These are phyloP conservation scores for Apis laboriosa DNA, from an alignment of 1,140 invertebrate species.

Conservation along the genomic window DNA sequence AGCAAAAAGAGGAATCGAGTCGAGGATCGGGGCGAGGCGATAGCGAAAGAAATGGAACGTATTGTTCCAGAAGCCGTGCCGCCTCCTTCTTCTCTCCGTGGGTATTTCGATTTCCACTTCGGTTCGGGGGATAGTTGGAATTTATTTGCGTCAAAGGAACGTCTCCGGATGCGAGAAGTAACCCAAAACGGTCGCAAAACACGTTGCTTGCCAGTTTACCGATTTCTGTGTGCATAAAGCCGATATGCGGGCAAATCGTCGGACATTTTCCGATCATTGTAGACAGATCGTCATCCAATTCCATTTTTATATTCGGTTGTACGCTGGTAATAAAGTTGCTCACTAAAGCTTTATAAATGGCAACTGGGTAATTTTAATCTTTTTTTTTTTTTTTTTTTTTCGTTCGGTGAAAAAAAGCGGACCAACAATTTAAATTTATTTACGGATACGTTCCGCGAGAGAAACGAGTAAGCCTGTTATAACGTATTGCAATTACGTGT, in stretches of 20 bases:
- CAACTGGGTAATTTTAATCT: no score
- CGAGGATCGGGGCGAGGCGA: slow-evolving; percentile 8
- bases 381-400: no score
- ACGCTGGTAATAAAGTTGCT: no score
- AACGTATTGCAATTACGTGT: neutral
- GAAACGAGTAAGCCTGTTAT: neutral
- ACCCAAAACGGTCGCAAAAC: neutral
- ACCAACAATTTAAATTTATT: no score
- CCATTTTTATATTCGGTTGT: no score
- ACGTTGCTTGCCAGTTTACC: neutral
- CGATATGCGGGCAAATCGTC: neutral
- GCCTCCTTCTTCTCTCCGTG: neutral
- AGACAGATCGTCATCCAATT: no score
- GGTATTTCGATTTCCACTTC: slow-evolving; percentile 7
- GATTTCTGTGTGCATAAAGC: neutral
- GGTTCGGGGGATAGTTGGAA: neutral
- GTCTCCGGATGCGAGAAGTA: neutral
- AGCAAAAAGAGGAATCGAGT: neutral
- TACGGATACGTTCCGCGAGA: neutral
- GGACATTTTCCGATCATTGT: neutral
- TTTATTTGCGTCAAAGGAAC: slow-evolving; percentile 19
- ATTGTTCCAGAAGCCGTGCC: neutral
- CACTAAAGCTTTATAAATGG: no score
- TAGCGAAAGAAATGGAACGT: slow-evolving; percentile 26
- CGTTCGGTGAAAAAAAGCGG: no score